Conservation (phyloP, 2,113 vertebrate genomes). For the Actinemys pallida region DNA sequence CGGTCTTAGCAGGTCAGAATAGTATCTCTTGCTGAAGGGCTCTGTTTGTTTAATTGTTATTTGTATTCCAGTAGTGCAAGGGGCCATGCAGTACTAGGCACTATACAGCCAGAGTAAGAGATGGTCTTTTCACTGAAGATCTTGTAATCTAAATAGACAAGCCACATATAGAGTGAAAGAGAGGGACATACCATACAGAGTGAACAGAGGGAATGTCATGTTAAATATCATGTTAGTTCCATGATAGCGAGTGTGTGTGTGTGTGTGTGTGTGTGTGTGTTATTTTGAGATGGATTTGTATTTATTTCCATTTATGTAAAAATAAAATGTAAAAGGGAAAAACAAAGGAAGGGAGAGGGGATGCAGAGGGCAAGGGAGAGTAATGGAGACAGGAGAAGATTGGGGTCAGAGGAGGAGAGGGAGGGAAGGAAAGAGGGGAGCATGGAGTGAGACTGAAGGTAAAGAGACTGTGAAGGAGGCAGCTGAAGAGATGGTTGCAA, state of each 20-base stretch:
- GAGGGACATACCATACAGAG: background rate
- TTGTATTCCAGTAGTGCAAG: background rate
- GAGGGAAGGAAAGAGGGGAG: background rate
- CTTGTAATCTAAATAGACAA: background rate
- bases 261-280: background rate
- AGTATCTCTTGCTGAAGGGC: background rate
- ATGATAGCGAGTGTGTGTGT: background rate
- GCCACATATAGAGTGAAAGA: background rate
- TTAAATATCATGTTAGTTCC: background rate
- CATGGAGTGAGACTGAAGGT: background rate
- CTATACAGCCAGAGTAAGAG: background rate
- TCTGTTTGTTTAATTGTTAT: background rate
- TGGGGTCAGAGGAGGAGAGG: background rate
- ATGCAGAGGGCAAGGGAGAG: background rate
- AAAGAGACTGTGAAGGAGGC: background rate
- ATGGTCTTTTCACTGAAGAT: background rate
- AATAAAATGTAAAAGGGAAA: background rate
- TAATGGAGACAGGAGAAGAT: background rate
- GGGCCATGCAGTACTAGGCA: background rate
- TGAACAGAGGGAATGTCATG: background rate
- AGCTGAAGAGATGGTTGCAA: background rate
- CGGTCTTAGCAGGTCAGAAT: background rate
- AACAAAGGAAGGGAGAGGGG: background rate
- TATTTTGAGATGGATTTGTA: no score
- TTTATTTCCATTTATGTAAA: background rate